Evolutionary conservation across 2,113 vertebrate species (phyloP), one percentile per base, ranked within the genome.

Genomic region (Aegypius monachus): DNA sequence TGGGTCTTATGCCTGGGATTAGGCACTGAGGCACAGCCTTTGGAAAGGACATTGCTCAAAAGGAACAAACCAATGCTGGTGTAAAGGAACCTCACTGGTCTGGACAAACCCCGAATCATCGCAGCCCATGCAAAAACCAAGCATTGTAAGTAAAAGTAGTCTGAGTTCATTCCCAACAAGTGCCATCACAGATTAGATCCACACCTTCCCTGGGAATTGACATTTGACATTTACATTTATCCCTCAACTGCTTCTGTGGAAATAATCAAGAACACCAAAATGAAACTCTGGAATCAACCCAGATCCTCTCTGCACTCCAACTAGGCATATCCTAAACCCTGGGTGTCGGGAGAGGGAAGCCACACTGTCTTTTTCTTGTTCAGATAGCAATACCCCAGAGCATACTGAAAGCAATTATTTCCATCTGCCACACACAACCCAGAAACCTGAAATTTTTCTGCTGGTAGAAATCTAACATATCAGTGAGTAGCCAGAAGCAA

Each of bases 401-500:
- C 53, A 65, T 26, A 85, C 23, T 72, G 52, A 89, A 86, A 67
- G 38, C 71, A 94, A 86, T 87, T 71, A 91, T 90, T 94, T 93
- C 91, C 83, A 88, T 84, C 93, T 93, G 59, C 81, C 62, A 74
- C 38, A 74, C 21, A 48, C 88, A 85, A 85, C 71, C 18, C 40
- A 88, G 71, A 96, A 95, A 94, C 92, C 93, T 95, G 96, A 89
- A 96, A 97, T 75, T 95, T 70, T 83, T 93, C 70, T 88, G 88
- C 74, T 96, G 68, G 84, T 68, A 96, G 94, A 97, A 98, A 95
- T 91, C 84, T 58, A 96, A 95, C 81, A 68, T 70, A 85, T 40
- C 94, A 95, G 71, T 79, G 21, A 95, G 96, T 93, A 98, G 96
- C 58, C 93, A 97, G 95, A 95, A 96, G 86, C 94, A 94, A 97